These are phyloP conservation scores for Syrphus vitripennis DNA, from an alignment of 2,888 invertebrate species.

Conservation along the genomic window DNA sequence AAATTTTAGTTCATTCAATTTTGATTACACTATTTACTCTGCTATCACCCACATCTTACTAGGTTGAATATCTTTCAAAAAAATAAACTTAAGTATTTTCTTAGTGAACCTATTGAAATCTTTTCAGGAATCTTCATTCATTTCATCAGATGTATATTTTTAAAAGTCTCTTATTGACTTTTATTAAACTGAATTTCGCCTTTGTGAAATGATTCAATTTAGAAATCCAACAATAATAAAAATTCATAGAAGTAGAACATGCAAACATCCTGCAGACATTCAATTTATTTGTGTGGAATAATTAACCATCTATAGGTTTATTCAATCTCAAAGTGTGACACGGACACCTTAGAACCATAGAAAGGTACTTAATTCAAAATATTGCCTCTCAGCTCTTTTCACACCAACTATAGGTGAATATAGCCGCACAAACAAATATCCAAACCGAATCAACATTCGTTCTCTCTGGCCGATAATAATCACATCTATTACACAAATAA, in stretches of 20 bases:
- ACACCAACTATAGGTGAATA: not conserved
- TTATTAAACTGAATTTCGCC: not conserved
- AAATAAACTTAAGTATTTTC: too few species aligned
- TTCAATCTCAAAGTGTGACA: not conserved
- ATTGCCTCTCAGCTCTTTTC: not conserved
- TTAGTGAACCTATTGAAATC: not conserved
- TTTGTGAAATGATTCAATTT: not conserved
- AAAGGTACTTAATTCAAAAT: not conserved
- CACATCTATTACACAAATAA: slow-evolving; percentile 56
- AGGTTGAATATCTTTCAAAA: too few species aligned
- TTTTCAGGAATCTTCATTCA: not conserved
- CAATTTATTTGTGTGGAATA: slow-evolving; percentile 28
- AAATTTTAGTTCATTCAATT: too few species aligned
- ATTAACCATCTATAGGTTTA: slow-evolving; percentile 8
- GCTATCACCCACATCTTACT: too few species aligned
- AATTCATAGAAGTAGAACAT: not conserved
- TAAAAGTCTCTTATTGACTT: not conserved
- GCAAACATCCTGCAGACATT: not conserved
- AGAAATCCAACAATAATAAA: not conserved
- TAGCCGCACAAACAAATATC: slow-evolving; percentile 7
- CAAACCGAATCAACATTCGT: slow-evolving; percentile 42
- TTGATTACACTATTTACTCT: too few species aligned
- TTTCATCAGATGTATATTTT: not conserved
- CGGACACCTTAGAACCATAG: not conserved
- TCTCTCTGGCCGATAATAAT: slow-evolving; percentile 14